Evolutionary conservation across 2,888 invertebrate species (phyloP), one percentile per base, ranked within the genome.

Genomic region (Drosophila fungiperda): DNA sequence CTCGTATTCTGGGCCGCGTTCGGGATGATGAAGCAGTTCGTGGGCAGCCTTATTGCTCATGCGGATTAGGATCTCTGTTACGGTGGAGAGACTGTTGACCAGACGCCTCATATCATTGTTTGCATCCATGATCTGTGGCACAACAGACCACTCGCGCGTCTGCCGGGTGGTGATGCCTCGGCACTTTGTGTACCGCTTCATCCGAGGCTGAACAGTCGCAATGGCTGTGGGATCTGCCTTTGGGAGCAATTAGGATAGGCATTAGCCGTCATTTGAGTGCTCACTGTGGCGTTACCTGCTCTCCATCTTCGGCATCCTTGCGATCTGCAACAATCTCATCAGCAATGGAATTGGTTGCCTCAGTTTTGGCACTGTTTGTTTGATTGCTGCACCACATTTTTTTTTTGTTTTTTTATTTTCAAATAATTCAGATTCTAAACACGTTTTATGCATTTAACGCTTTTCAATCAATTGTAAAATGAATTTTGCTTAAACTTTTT

Each of bases 11-110:
- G 72, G 59, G n/a, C 65, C 77, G 0, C 72, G 76, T 8, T 80
- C 80, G 0, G 78, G 78, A 76, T 80, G 77, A 42, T 33, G 59
- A 0, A 61, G 59, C 40, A 80, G 32, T 32, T 78, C 77, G 32
- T 59, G 53, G 1, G 77, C 70, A 29, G 80, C 78, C 20, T 52
- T 72, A 52, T 64, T 76, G 17, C 72, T 80, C 73, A 78, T 76
- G 6, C 81, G 59, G 1, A 73, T 76, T 0, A 78, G 81, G 5
- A 80, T 68, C 32, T 78, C 77, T 0, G 80, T 77, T 7, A 78
- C 73, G 0, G 68, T 66, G 7, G 78, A 68, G 1, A 78, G 68
- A 38, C 68, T 77, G 58, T 53, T 77, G 3, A 73, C 61, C 66
- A 78, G 40, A 1, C 68, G 68, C 57, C 73, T 42, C 2, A 67